A percentile compares a stretch with the other conserved stretches of the same genome.
phyloP scores from a whole-genome alignment of 1,140 invertebrate genomes.

The Mercenaria mercenaria region DNA sequence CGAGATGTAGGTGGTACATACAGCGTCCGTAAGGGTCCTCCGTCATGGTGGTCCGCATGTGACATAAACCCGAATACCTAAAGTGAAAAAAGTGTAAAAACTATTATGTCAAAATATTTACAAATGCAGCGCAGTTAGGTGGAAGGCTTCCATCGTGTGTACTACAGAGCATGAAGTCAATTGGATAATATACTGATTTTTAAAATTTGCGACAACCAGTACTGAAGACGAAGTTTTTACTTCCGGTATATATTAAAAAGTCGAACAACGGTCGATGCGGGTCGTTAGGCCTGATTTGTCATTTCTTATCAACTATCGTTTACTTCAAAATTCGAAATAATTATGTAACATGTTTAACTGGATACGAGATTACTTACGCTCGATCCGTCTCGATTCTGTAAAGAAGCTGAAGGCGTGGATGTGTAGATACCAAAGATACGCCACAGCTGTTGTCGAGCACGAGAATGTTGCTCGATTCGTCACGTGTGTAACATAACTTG shows the following conservation, averaged over 20 bases:
- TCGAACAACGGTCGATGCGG: too few relatives aligned
- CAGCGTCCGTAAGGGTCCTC: conserved; percentile 57
- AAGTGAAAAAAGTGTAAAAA: not conserved
- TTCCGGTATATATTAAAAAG: too few relatives aligned
- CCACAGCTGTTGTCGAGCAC: conserved; percentile 60
- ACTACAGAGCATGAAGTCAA: too few relatives aligned
- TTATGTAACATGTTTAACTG: too few relatives aligned
- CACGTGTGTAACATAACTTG: conserved; percentile 47
- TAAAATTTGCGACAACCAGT: too few relatives aligned
- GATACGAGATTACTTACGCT: conserved; percentile 61
- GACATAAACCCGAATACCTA: conserved; percentile 55
- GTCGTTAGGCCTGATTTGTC: too few relatives aligned
- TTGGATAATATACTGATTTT: too few relatives aligned
- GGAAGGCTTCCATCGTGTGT: too few relatives aligned
- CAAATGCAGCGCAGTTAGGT: too few relatives aligned
- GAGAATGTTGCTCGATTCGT: conserved; percentile 38
- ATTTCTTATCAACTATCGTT: too few relatives aligned
- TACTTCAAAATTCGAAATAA: too few relatives aligned
- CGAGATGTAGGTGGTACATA: conserved; percentile 56
- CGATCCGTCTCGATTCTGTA: conserved; percentile 59
- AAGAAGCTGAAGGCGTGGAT: conserved; percentile 48
- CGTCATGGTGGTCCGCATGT: conserved; percentile 59
- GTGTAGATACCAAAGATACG: conserved; percentile 46
- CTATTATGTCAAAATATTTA: not conserved
- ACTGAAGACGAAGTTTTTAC: too few relatives aligned